Base-by-base conservation (phyloP, 2,888 invertebrate species). In the Ditula angustiorana region DNA sequence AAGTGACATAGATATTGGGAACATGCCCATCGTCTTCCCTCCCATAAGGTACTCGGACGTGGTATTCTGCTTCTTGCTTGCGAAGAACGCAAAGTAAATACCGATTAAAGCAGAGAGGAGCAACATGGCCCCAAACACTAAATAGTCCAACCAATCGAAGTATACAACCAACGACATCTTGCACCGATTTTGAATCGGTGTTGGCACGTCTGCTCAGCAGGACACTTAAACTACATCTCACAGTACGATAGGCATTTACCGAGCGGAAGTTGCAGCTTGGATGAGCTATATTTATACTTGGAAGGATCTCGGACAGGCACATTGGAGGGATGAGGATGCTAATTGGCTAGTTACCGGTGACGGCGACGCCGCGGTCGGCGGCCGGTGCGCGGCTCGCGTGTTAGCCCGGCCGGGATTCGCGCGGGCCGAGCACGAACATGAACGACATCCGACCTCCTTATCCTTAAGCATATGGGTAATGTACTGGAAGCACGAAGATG, bases 1-100 rank as follows among this genome's bases (percentile, higher is more conserved):
- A 65, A 96, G 86, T 11, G 96, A 96, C 95, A 96, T 96, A 57
- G 96, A 95, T 77, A 96, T 96, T 0, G 96, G 96, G 73, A 96
- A 95, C 73, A 96, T 94, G n/a, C 96, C 95, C 96, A 96, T 96
- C 8, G 94, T 95, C 77, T 96, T 95, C 21, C 96, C 96, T 5
- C 96, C 96, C 93, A 96, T 95, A 61, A 96, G 90, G 74, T 96
- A 96, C 74, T 96, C 96, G 19, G 94, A 85, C 0, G 96, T 95
- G 0, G 95, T 95, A 75, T 96, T 95, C 71, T 95, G 94, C 74
- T 95, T 95, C 75, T 94, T 93, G 69, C 92, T 91, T 0, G 96
- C 95, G 77, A 94, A 95, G 83, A 95, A 96, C 2, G 95, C 96
- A 73, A 95, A 95, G 85, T 96, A 95, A 28, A 96, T 91, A 0